These are phyloP conservation scores for Clarias batrachus DNA, from an alignment of 2,113 vertebrate genomes.

Conservation along the genomic window DNA sequence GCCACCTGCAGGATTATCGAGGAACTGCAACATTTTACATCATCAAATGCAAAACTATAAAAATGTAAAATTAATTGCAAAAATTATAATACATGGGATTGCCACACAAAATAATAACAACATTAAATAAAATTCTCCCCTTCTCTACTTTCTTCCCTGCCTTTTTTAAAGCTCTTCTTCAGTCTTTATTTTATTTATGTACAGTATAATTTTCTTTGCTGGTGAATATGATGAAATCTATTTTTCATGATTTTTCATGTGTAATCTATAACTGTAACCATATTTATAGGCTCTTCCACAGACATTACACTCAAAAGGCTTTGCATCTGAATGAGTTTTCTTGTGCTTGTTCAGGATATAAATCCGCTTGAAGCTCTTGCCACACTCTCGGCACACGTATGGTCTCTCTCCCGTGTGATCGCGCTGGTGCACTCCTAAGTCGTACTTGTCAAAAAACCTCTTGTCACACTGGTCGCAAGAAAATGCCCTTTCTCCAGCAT, in stretches of 20 bases:
- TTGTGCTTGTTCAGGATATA: constrained; percentile 50
- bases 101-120: too few species aligned
- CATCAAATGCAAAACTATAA: too few species aligned
- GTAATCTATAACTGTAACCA: constrained; percentile 51
- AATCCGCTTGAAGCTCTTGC: constrained; percentile 47
- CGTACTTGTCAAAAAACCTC: constrained; percentile 46
- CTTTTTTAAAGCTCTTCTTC: not conserved
- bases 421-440: constrained; percentile 47
- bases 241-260: constrained; percentile 41
- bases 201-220: not conserved
- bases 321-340: constrained; percentile 49
- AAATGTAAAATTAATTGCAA: too few species aligned
- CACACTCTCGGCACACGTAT: constrained; percentile 38
- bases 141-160: too few species aligned
- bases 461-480: constrained; percentile 54
- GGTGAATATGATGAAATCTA: not conserved
- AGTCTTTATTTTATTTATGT: not conserved
- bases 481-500: constrained; percentile 49
- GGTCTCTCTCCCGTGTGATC: constrained; percentile 54
- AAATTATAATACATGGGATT: too few species aligned
- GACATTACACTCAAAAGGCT: constrained; percentile 46
- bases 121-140: too few species aligned
- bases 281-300: constrained; percentile 52
- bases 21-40: too few species aligned
- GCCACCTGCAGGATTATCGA: too few species aligned